Conservation (phyloP, 37 sponge, comb jelly and placozoan genomes). For the Mnemiopsis leidyi region DNA sequence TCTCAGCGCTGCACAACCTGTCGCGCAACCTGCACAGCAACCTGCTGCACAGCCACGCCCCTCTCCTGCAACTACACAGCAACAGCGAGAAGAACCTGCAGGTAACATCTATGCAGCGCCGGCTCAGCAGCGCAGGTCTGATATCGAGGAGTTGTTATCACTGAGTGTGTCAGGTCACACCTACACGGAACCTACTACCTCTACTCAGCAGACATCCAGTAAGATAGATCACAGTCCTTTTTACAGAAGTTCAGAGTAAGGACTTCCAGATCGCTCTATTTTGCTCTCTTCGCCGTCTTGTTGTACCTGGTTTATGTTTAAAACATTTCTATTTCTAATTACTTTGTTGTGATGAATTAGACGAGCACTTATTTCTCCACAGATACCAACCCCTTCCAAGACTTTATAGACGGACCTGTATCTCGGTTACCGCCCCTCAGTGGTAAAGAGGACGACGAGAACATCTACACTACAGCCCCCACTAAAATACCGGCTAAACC, state of each 20-base stretch:
- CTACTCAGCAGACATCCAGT: background rate
- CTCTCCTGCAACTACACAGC: background rate
- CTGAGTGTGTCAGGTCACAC: background rate
- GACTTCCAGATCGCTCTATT: too few relatives aligned
- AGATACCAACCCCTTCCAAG: background rate
- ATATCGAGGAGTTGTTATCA: slow-evolving; percentile 27
- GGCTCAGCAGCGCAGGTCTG: background rate
- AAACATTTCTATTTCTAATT: too few relatives aligned
- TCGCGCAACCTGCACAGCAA: background rate
- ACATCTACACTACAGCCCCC: slow-evolving; percentile 30
- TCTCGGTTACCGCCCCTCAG: background rate
- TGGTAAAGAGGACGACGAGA: slow-evolving; percentile 22
- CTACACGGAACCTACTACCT: background rate
- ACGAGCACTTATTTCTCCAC: background rate
- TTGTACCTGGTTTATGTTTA: background rate
- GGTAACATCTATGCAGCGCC: background rate
- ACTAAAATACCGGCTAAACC: slow-evolving; percentile 2
- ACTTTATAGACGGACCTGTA: background rate
- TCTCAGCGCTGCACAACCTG: background rate
- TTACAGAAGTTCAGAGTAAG: background rate
- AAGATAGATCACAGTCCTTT: background rate
- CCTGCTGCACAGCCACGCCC: background rate
- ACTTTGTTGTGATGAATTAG: background rate
- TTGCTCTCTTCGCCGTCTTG: background rate
- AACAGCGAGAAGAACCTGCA: background rate